Evolutionary conservation across 2,888 invertebrate species (phyloP).

Genomic region (Cyrtodaria siliqua): DNA sequence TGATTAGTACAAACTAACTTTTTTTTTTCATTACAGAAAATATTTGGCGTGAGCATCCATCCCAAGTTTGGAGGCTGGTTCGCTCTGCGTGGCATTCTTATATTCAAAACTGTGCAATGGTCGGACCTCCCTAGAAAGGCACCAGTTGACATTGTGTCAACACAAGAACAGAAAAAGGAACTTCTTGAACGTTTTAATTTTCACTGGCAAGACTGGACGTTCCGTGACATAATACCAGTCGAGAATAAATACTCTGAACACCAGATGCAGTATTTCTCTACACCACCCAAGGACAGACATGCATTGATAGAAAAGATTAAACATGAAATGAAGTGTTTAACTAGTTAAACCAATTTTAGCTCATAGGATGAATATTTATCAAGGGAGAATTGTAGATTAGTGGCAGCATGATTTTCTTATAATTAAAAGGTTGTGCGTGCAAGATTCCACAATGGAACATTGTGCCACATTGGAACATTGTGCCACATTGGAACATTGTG

Average conservation of each 20-base stretch:
- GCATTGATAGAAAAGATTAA: constrained; percentile 54
- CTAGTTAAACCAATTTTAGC: too few relatives aligned
- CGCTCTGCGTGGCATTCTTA: constrained; percentile 86
- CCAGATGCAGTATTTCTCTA: constrained; percentile 86
- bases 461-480: too few relatives aligned
- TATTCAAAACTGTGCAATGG: constrained; percentile 82
- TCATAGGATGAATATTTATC: too few relatives aligned
- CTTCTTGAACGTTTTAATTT: constrained; percentile 87
- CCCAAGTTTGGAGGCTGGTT: constrained; percentile 88
- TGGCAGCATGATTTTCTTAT: too few relatives aligned
- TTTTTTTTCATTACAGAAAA: constrained; percentile 82
- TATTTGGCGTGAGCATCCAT: constrained; percentile 87
- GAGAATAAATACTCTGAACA: constrained; percentile 84
- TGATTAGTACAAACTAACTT: too few relatives aligned
- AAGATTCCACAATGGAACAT: too few relatives aligned
- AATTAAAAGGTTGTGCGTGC: too few relatives aligned
- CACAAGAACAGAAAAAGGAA: constrained; percentile 75
- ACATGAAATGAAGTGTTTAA: constrained; percentile 2
- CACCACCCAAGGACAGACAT: constrained; percentile 82
- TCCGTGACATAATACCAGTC: constrained; percentile 84
- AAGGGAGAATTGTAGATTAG: too few relatives aligned
- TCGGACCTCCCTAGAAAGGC: constrained; percentile 69
- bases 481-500: too few relatives aligned
- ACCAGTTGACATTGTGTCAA: constrained; percentile 78
- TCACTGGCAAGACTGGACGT: constrained; percentile 87